Percentiles rank a stretch among this genome's conserved stretches.
Evolutionary conservation across 2,797 vertebrate genomes (phyloP).

Genomic region (Neomorphus geoffroyi): DNA sequence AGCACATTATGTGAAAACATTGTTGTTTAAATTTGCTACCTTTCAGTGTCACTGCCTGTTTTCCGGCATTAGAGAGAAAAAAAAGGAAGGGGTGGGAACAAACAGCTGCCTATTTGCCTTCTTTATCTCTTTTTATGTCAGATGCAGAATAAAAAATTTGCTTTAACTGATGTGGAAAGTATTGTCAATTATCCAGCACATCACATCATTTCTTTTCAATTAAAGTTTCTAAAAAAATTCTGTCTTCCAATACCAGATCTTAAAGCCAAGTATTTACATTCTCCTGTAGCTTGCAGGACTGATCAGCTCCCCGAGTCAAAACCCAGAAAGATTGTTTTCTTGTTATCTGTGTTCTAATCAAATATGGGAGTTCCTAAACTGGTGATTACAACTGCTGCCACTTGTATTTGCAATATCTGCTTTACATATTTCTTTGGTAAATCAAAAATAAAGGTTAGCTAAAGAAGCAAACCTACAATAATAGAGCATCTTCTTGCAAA

Average conservation of each 20-base stretch:
- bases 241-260: background rate
- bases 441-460: constrained; percentile 17
- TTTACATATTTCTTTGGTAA: constrained; percentile 14
- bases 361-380: background rate
- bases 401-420: constrained; percentile 11
- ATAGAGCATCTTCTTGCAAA: background rate
- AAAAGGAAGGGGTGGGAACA: background rate
- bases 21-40: background rate
- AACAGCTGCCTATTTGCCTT: background rate
- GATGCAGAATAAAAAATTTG: background rate
- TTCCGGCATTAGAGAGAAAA: background rate
- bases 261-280: background rate
- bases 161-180: background rate
- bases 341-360: background rate
- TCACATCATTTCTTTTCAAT: background rate
- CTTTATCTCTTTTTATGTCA: background rate
- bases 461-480: constrained; percentile 16
- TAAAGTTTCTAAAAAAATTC: background rate
- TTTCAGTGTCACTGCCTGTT: background rate
- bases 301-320: background rate
- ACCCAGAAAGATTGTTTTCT: background rate
- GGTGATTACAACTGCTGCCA: background rate
- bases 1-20: background rate
- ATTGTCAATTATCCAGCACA: background rate
- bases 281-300: background rate